Evolutionary conservation across 2,797 vertebrate species (phyloP).

Genomic region (Clarias platycephalus): DNA sequence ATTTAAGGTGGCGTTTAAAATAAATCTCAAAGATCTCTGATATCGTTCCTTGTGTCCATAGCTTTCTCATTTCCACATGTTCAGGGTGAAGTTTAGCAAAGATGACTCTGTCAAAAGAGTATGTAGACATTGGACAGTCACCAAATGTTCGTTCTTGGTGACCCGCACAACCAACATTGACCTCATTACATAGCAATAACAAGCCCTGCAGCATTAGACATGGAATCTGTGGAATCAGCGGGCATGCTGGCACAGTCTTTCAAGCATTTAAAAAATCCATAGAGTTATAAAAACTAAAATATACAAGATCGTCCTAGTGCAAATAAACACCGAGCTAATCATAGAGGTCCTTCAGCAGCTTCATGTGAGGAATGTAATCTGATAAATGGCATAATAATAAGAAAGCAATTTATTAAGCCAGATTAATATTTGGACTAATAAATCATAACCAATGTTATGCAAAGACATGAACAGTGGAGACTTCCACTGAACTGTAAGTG

Average conservation of each 20-base stretch:
- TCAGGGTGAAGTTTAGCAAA: background rate
- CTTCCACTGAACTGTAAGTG: too few species aligned
- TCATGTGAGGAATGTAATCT: background rate
- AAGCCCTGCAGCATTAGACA: background rate
- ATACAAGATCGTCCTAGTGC: background rate
- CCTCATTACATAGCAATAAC: slow-evolving; percentile 9
- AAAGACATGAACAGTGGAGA: background rate
- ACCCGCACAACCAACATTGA: background rate
- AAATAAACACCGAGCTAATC: slow-evolving; percentile 15
- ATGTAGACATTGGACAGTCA: background rate
- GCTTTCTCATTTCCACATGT: background rate
- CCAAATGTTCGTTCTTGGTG: background rate
- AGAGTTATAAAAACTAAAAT: background rate
- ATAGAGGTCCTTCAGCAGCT: background rate
- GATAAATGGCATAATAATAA: background rate
- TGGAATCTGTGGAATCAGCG: slow-evolving; percentile 21
- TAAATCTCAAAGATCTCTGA: background rate
- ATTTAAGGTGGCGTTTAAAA: background rate
- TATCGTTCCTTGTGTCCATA: background rate
- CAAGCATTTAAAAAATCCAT: background rate
- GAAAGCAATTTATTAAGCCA: background rate
- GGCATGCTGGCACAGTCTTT: background rate
- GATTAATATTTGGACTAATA: background rate
- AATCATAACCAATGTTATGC: background rate
- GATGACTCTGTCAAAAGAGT: background rate